Percentiles rank a stretch among this genome's conserved stretches.
Evolutionary conservation across 2,888 invertebrate species (phyloP).

Genomic region (Watsonalla cultraria): DNA sequence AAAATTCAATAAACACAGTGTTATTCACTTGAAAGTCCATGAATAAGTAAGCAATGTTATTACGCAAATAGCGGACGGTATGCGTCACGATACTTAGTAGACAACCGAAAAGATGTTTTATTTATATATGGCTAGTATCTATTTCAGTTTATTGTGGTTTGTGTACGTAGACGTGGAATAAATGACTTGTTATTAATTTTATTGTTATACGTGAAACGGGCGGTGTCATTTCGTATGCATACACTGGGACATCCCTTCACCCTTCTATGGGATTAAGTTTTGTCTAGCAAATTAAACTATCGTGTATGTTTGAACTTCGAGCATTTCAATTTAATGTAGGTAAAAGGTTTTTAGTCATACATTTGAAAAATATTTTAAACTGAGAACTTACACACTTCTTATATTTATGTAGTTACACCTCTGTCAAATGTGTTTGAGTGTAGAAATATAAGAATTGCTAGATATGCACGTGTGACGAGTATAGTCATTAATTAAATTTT

Average conservation of each 20-base stretch:
- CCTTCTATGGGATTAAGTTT: constrained; percentile 17
- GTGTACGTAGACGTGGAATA: constrained; percentile 32
- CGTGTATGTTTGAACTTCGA: neutral
- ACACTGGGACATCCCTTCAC: constrained; percentile 26
- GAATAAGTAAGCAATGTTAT: constrained; percentile 26
- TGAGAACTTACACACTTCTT: no score
- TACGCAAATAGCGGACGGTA: constrained; percentile 24
- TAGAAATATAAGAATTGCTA: no score
- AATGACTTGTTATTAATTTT: constrained; percentile 52
- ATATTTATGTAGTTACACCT: no score
- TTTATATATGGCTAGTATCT: constrained; percentile 30
- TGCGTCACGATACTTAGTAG: constrained; percentile 28
- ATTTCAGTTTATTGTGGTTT: constrained; percentile 24
- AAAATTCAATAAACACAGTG: constrained; percentile 24
- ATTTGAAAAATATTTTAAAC: no score
- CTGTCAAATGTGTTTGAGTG: no score
- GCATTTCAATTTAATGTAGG: constrained; percentile 5
- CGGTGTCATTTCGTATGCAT: constrained; percentile 39
- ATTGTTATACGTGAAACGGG: constrained; percentile 30
- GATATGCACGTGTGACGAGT: no score
- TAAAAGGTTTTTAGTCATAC: no score
- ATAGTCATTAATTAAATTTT: no score
- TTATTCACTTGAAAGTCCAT: constrained; percentile 22
- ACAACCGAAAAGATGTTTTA: constrained; percentile 36
- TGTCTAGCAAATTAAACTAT: constrained; percentile 15